Evolutionary conservation across 2,113 vertebrate genomes (phyloP).

Genomic region (Strigops habroptila): DNA sequence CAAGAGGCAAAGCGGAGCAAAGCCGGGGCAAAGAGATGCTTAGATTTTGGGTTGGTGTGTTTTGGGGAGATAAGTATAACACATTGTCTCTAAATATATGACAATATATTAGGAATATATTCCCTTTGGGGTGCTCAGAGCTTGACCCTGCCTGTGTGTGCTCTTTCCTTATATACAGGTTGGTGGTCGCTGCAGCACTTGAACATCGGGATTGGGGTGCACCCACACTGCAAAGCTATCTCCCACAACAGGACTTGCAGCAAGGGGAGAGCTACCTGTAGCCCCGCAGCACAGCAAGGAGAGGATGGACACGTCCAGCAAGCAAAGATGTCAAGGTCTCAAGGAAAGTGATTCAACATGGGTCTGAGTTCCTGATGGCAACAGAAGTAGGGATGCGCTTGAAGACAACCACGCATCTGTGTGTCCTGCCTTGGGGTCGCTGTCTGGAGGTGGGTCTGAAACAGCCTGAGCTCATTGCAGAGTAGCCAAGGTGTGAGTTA

Average conservation of each 20-base stretch:
- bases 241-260: too few species aligned
- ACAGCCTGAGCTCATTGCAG: too few species aligned
- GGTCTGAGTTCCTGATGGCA: not conserved
- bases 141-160: not conserved
- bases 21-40: accelerated
- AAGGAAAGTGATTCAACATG: accelerated
- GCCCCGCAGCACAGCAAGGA: not conserved
- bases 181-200: not conserved
- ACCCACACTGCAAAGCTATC: accelerated
- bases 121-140: not conserved
- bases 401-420: accelerated
- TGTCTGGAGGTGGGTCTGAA: not conserved
- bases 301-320: not conserved
- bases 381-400: not conserved
- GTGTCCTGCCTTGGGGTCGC: not conserved
- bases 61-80: not conserved
- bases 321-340: not conserved
- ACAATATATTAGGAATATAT: too few species aligned
- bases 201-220: accelerated
- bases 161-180: not conserved
- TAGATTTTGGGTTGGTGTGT: not conserved
- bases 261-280: not conserved
- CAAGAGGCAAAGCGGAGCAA: not conserved
- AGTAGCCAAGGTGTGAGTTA: too few species aligned
- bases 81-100: not conserved